Percentiles rank a stretch among this genome's conserved stretches.
phyloP scores from a whole-genome alignment of 2,113 vertebrate genomes.

The Vulpes ferrilata region DNA sequence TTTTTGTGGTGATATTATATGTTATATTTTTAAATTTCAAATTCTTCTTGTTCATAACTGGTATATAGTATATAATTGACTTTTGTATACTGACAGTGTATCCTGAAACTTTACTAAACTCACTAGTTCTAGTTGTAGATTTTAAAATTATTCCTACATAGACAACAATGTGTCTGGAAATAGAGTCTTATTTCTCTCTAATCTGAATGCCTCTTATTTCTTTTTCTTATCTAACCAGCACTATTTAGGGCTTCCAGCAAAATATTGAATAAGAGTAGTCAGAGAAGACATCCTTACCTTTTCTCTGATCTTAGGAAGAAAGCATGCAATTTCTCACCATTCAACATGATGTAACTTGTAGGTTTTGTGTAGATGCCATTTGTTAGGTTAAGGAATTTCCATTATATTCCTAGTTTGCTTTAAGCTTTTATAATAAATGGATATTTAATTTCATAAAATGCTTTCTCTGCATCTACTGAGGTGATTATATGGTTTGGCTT shows the following conservation, averaged over 20 bases:
- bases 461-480: background rate
- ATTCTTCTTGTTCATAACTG: background rate
- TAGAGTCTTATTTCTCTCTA: background rate
- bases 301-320: background rate
- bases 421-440: background rate
- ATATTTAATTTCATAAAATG: background rate
- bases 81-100: background rate
- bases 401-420: background rate
- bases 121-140: background rate
- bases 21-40: constrained; percentile 20
- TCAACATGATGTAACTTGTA: background rate
- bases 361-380: background rate
- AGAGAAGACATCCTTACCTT: background rate
- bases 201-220: background rate
- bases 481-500: background rate
- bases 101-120: background rate
- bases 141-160: background rate
- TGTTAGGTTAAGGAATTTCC: background rate
- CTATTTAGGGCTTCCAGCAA: background rate
- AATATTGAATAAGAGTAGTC: background rate
- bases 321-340: background rate
- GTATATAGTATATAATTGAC: background rate
- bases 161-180: background rate
- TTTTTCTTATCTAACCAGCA: background rate
- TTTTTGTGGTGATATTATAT: background rate